phyloP scores from a whole-genome alignment of 2,888 invertebrate genomes.

The Campoletis raptor region DNA sequence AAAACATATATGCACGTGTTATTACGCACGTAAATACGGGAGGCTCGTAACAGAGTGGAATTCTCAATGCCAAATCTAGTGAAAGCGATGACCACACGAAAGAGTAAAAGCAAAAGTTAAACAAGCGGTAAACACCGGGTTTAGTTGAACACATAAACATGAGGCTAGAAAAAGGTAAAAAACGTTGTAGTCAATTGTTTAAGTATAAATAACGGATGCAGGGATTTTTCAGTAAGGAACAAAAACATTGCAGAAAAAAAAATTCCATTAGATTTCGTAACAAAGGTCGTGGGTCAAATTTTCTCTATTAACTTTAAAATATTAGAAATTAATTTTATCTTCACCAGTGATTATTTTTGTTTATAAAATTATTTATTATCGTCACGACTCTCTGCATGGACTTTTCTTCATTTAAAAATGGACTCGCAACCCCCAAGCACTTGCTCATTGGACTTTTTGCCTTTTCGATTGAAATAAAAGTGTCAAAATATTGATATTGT shows the following conservation, averaged over 20 bases:
- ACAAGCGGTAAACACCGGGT: constrained; percentile 23
- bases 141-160: constrained; percentile 22
- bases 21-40: constrained; percentile 31
- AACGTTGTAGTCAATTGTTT: neutral
- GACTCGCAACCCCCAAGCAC: neutral
- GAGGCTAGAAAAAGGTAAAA: constrained; percentile 1
- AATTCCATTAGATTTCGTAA: neutral
- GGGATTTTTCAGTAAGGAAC: neutral
- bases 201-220: neutral
- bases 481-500: neutral
- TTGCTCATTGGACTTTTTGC: neutral
- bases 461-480: neutral
- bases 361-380: neutral
- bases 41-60: constrained; percentile 49
- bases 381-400: neutral
- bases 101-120: constrained; percentile 61
- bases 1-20: neutral
- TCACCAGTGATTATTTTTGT: neutral
- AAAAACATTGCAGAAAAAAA: neutral
- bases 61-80: constrained; percentile 72
- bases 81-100: constrained; percentile 67
- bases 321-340: neutral
- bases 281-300: neutral
- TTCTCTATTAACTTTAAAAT: neutral
- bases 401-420: neutral